phyloP scores from a whole-genome alignment of 2,888 invertebrate genomes.

The Monochamus alternatus region DNA sequence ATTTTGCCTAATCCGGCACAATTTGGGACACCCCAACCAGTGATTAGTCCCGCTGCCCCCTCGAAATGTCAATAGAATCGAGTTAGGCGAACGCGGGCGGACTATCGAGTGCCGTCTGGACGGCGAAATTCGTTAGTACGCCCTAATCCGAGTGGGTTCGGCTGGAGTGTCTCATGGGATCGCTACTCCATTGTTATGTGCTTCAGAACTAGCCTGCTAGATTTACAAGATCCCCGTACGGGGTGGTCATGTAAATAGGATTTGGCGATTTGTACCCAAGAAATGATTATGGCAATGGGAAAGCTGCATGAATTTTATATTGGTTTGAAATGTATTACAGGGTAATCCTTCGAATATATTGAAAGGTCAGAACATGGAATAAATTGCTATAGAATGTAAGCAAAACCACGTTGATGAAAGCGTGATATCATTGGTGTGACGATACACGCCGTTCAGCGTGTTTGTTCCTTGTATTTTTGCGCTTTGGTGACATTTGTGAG shows the following conservation, averaged over 20 bases:
- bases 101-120: slow-evolving; percentile 31
- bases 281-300: too few species aligned
- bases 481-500: too few species aligned
- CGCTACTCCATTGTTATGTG: slow-evolving; percentile 39
- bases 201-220: slow-evolving; percentile 16
- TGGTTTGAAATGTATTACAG: too few species aligned
- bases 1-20: slow-evolving; percentile 44
- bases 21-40: slow-evolving; percentile 42
- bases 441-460: too few species aligned
- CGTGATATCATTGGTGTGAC: too few species aligned
- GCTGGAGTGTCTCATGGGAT: slow-evolving; percentile 32
- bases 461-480: too few species aligned
- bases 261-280: too few species aligned
- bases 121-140: slow-evolving; percentile 35
- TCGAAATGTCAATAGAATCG: slow-evolving; percentile 43
- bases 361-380: too few species aligned
- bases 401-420: too few species aligned
- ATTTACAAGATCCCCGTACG: not conserved
- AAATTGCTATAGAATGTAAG: too few species aligned
- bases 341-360: too few species aligned
- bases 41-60: slow-evolving; percentile 37
- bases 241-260: not conserved
- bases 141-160: slow-evolving; percentile 36
- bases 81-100: slow-evolving; percentile 39
- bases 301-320: too few species aligned